Evolutionary conservation across 2,888 invertebrate genomes (phyloP).

Genomic region (Rapana venosa): DNA sequence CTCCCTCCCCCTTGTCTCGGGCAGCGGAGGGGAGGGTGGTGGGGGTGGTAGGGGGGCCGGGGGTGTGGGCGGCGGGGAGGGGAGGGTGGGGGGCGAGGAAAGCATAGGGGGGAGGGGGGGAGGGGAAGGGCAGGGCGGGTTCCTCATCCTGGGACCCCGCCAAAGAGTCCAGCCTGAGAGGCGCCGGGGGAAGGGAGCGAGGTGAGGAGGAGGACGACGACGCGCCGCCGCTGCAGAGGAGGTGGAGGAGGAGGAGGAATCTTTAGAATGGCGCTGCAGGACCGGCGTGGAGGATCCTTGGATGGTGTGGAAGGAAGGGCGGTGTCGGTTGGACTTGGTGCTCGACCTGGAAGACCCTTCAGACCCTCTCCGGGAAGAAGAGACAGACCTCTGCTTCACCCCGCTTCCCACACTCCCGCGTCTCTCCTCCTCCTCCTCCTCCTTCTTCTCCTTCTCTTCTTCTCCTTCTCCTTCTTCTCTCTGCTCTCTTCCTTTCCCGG

Average conservation of each 20-base stretch:
- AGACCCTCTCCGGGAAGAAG: background rate
- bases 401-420: background rate
- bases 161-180: background rate
- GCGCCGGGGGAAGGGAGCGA: background rate
- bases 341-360: background rate
- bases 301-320: conserved; percentile 28
- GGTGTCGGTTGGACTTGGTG: background rate
- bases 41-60: conserved; percentile 1
- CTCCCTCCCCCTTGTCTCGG: background rate
- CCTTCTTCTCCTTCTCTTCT: background rate
- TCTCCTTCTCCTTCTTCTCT: background rate
- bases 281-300: conserved; percentile 36
- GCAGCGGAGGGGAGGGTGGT: conserved; percentile 19
- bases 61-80: conserved; percentile 35
- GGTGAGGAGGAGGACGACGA: conserved; percentile 18
- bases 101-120: conserved; percentile 30
- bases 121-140: conserved; percentile 23
- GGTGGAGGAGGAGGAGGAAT: conserved; percentile 23
- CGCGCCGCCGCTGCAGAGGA: background rate
- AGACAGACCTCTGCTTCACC: background rate
- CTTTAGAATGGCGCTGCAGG: conserved; percentile 21
- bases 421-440: background rate
- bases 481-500: background rate
- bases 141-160: background rate
- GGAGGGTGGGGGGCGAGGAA: conserved; percentile 9